Evolutionary conservation across 2,888 invertebrate species (phyloP), one percentile per base, ranked within the genome.

Genomic region (Luperina testacea): DNA sequence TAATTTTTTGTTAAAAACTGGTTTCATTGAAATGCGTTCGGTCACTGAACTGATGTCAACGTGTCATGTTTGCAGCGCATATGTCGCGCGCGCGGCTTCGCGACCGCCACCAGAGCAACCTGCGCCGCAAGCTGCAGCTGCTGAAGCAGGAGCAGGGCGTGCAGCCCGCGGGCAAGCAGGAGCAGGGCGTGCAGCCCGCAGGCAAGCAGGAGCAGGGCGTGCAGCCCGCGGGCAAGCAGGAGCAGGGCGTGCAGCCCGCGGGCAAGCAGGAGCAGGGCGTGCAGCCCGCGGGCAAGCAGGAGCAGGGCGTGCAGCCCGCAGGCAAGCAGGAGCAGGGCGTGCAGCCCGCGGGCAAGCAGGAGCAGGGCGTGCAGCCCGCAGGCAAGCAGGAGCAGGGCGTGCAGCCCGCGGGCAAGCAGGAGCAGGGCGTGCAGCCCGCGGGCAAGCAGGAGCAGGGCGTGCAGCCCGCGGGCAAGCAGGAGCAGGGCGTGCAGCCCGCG

Each of bases 41-140:
- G 15, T 15, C 24, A 51, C 4, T 53, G 11, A 11, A 38, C 17
- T 53, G 17, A 71, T 38, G 17, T 57, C 17, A 17, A 17, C n/a
- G 6, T 38, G n/a, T 17, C 17, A 3, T 32, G 24, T 53, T n/a
- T 20, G 27, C 92, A 97, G 99, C 99, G 11, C 99, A 99, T 94
- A 99, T 99, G 98, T 99, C 99, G 0, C 97, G 99, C 90, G 99
- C 99, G 0, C 97, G 99, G 57, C 97, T 99, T 20, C 97, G 99
- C 76, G 99, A 99, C 95, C 97, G 99, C 0, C 99, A 99, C 96
- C 99, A 99, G 95, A 98, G 98, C 86, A 99, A 99, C 95, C 97
- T 99, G 85, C 97, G 98, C 74, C 98, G 98, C 91, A 99, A 99
- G 96, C 97, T 99, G 90, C 98, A 98, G 93, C 97, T 99, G 88